phyloP scores from a whole-genome alignment of 2,888 invertebrate genomes.

The Hydraecia micacea region DNA sequence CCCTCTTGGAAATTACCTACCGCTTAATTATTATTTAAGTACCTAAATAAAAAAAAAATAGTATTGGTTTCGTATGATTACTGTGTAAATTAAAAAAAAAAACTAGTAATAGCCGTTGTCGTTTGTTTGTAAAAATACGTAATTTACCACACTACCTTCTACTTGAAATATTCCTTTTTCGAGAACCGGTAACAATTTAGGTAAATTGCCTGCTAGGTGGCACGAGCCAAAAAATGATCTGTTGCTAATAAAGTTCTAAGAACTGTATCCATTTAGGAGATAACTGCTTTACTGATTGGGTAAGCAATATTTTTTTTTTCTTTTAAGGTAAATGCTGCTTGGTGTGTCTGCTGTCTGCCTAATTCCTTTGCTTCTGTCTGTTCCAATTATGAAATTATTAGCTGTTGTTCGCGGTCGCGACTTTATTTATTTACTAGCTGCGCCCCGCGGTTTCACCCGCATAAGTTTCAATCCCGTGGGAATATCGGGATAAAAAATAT shows the following conservation, averaged over 20 bases:
- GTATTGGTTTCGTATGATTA: neutral
- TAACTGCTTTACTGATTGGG: conserved; percentile 68
- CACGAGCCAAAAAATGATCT: conserved; percentile 85
- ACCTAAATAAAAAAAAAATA: neutral
- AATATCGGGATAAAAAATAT: too few species aligned
- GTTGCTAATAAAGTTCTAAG: conserved; percentile 73
- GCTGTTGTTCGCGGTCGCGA: neutral
- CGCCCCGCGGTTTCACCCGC: too few species aligned
- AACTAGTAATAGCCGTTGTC: too few species aligned
- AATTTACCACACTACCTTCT: neutral
- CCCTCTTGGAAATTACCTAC: too few species aligned
- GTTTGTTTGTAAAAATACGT: neutral
- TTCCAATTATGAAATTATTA: conserved; percentile 8
- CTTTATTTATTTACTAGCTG: too few species aligned
- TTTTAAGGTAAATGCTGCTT: neutral
- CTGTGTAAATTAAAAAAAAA: too few species aligned
- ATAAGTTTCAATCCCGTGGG: too few species aligned
- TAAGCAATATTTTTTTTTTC: conserved; percentile 46
- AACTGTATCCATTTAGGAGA: conserved; percentile 69
- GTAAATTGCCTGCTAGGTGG: conserved; percentile 75
- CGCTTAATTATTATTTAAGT: too few species aligned
- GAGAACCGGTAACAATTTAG: conserved; percentile 51
- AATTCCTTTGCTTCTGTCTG: conserved; percentile 5
- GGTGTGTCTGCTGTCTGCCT: neutral
- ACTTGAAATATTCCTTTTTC: conserved; percentile 20